Evolutionary conservation across 2,888 invertebrate genomes (phyloP).

Genomic region (Sphecodes monilicornis): DNA sequence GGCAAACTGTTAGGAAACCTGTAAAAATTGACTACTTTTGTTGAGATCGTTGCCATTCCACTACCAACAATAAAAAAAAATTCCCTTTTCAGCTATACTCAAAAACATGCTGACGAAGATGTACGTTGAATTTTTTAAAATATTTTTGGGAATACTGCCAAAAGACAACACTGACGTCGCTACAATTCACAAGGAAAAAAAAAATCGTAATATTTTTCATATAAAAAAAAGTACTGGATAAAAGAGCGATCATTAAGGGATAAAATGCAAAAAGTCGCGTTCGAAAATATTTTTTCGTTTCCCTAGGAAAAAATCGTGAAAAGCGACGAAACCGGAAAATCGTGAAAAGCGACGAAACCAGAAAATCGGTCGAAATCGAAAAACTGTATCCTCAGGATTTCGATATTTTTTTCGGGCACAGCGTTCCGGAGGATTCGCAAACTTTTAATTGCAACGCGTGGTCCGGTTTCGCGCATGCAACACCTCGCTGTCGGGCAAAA

Average conservation of each 20-base stretch:
- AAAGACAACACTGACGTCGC: too few relatives aligned
- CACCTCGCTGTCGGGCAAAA: constrained; percentile 30
- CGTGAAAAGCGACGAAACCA: background rate
- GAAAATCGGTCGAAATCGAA: background rate
- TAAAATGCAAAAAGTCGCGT: background rate
- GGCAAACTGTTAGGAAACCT: too few relatives aligned
- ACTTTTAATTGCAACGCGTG: constrained; percentile 32
- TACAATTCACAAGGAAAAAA: too few relatives aligned
- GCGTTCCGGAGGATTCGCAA: background rate
- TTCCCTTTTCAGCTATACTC: too few relatives aligned
- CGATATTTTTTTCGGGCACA: background rate
- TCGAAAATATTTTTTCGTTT: background rate
- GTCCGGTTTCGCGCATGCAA: constrained; percentile 29
- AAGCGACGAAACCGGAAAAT: background rate
- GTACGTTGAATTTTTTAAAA: too few relatives aligned
- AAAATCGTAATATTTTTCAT: background rate
- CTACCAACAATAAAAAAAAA: too few relatives aligned
- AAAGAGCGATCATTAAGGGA: background rate
- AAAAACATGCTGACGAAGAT: too few relatives aligned
- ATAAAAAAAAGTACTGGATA: background rate
- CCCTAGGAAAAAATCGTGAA: background rate
- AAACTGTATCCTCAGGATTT: background rate
- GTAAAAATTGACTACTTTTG: too few relatives aligned
- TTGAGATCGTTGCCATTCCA: too few relatives aligned
- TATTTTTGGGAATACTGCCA: too few relatives aligned